Conservation (phyloP, 2,113 vertebrate genomes). For the Aphyosemion australe region DNA sequence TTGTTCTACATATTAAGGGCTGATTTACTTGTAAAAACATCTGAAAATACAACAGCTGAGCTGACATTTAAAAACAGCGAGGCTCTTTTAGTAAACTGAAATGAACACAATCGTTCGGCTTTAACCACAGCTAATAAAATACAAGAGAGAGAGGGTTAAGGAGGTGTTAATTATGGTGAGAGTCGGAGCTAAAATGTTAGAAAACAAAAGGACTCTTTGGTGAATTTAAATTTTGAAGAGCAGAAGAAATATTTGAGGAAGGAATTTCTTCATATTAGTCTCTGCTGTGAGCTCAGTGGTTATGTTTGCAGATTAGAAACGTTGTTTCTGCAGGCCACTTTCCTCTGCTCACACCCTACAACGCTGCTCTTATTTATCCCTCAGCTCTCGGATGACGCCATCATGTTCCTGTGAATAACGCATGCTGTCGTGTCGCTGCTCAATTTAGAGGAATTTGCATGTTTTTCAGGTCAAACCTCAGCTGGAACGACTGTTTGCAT, state of each 20-base stretch:
- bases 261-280: neutral
- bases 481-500: neutral
- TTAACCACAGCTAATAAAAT: neutral
- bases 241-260: neutral
- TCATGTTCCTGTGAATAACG: neutral
- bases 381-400: slow-evolving; percentile 12
- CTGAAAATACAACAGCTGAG: neutral
- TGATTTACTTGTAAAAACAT: neutral
- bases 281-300: neutral
- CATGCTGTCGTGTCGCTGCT: neutral
- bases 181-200: neutral
- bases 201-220: neutral
- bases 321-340: slow-evolving; percentile 26
- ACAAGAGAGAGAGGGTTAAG: neutral
- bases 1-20: neutral
- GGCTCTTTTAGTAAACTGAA: neutral
- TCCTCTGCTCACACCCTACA: slow-evolving; percentile 26
- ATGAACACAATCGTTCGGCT: neutral
- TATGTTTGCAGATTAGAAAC: too few relatives aligned
- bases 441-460: slow-evolving; percentile 13
- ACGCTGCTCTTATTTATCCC: slow-evolving; percentile 30
- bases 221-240: neutral
- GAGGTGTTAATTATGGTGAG: neutral
- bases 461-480: neutral
- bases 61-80: neutral